Conservation (phyloP, 2,888 invertebrate species). For the Dynastes grantii region DNA sequence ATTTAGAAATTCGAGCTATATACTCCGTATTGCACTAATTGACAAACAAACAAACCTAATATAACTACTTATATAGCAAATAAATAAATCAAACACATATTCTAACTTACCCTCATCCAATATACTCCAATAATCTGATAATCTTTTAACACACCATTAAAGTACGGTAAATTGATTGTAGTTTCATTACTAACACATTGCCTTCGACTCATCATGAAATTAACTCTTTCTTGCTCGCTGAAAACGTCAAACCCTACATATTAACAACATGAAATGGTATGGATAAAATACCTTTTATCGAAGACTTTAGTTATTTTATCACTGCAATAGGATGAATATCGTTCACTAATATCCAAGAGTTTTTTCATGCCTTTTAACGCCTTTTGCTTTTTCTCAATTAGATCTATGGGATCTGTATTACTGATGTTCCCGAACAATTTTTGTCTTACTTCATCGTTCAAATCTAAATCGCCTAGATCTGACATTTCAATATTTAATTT, state of each 20-base stretch:
- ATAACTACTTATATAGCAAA: no score
- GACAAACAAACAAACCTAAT: no score
- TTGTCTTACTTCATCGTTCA: not conserved
- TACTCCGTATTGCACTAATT: no score
- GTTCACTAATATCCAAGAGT: slow-evolving; percentile 7
- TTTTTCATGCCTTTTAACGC: slow-evolving; percentile 11
- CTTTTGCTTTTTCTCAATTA: not conserved
- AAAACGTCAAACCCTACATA: not conserved
- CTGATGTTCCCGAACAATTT: not conserved
- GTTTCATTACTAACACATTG: not conserved
- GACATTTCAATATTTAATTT: not conserved
- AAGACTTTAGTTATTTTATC: not conserved
- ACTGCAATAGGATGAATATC: not conserved
- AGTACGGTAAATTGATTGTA: slow-evolving; percentile 32
- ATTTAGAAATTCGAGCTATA: no score
- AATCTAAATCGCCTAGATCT: slow-evolving; percentile 1
- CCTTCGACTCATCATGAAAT: slow-evolving; percentile 5
- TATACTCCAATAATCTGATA: slow-evolving; percentile 79
- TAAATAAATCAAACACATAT: slow-evolving; percentile 13
- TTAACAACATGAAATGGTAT: no score
- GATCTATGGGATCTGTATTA: not conserved
- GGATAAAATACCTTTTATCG: not conserved
- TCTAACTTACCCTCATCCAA: slow-evolving; percentile 75
- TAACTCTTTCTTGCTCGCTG: slow-evolving; percentile 30
- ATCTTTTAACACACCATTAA: slow-evolving; percentile 72